Conservation (phyloP, 2,113 vertebrate species). For the Nerophis lumbriciformis region DNA sequence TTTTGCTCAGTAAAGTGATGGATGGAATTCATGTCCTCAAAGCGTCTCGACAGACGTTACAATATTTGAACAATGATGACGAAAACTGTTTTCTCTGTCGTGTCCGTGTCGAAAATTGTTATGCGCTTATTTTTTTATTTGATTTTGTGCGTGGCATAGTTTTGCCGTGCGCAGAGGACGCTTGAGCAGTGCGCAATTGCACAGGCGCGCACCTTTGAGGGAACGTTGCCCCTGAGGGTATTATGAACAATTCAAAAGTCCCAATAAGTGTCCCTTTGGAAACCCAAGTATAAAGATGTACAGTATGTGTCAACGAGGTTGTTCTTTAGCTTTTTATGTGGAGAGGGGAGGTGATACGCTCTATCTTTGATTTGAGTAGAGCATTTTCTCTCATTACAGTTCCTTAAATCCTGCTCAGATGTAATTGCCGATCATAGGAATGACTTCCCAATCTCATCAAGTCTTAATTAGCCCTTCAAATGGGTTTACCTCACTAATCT, state of each 20-base stretch:
- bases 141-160: too few relatives aligned
- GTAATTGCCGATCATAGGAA: constrained; percentile 63
- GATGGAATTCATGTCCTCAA: too few relatives aligned
- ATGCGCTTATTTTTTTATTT: too few relatives aligned
- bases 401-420: constrained; percentile 56
- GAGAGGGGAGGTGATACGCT: neutral
- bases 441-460: constrained; percentile 67
- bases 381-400: constrained; percentile 30
- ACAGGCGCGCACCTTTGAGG: too few relatives aligned
- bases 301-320: neutral
- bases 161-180: too few relatives aligned
- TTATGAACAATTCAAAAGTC: neutral
- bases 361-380: constrained; percentile 6
- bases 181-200: too few relatives aligned
- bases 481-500: constrained; percentile 65
- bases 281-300: neutral
- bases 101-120: too few relatives aligned
- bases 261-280: neutral
- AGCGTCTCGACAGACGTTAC: too few relatives aligned
- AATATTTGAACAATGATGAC: too few relatives aligned
- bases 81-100: too few relatives aligned
- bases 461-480: constrained; percentile 64
- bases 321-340: neutral
- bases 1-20: too few relatives aligned
- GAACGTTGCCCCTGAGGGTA: too few relatives aligned